Conservation (phyloP, 2,888 invertebrate species). For the Adela reaumurella region DNA sequence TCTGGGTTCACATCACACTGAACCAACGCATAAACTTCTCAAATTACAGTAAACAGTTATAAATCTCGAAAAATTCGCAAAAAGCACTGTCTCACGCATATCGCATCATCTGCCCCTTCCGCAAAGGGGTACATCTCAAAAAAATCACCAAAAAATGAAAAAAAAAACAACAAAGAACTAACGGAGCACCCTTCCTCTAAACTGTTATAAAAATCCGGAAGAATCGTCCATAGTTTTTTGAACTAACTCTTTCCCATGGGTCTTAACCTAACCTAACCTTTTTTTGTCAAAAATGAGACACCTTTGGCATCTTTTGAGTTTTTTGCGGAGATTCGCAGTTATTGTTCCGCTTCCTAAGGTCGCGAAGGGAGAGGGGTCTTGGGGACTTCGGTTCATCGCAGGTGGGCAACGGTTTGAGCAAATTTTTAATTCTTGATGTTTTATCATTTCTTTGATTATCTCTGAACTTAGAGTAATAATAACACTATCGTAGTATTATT, state of each 20-base stretch:
- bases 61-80: constrained; percentile 36
- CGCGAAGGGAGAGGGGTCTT: neutral
- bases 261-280: constrained; percentile 46
- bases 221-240: constrained; percentile 29
- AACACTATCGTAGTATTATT: too few relatives aligned
- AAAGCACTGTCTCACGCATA: constrained; percentile 49
- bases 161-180: constrained; percentile 11
- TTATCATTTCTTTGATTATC: too few relatives aligned
- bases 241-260: constrained; percentile 57
- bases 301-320: constrained; percentile 52
- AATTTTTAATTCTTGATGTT: too few relatives aligned
- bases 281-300: constrained; percentile 49
- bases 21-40: too few relatives aligned
- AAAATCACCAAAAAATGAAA: constrained; percentile 24
- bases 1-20: constrained; percentile 17
- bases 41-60: constrained; percentile 55
- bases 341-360: neutral
- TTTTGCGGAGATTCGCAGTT: constrained; percentile 16
- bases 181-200: constrained; percentile 36
- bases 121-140: constrained; percentile 44
- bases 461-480: too few relatives aligned
- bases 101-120: constrained; percentile 40
- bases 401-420: too few relatives aligned
- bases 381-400: too few relatives aligned
- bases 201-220: constrained; percentile 39